Conservation (phyloP, 92 coral and sea anemone species). For the Nematostella vectensis region DNA sequence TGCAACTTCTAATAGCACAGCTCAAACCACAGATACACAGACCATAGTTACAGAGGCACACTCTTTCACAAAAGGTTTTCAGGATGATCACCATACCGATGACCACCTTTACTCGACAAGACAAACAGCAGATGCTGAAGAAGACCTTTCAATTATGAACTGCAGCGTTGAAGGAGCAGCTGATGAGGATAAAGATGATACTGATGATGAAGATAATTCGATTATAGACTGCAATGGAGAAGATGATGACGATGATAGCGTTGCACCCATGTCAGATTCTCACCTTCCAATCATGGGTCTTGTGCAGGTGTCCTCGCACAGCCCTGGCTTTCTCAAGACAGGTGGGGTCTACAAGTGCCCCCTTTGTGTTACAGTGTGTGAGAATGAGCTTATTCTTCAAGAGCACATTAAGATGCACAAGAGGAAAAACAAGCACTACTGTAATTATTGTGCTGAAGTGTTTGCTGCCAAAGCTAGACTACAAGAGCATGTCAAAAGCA, state of each 20-base stretch:
- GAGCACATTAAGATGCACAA: background rate
- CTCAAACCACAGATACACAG: background rate
- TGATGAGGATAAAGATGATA: too few relatives aligned
- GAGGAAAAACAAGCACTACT: background rate
- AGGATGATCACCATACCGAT: background rate
- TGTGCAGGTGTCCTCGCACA: background rate
- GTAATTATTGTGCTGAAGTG: background rate
- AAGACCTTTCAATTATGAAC: background rate
- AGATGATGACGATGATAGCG: background rate
- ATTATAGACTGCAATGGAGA: background rate
- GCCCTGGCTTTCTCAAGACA: background rate
- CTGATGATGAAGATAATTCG: background rate
- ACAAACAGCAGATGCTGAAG: too few relatives aligned
- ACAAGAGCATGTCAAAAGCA: background rate
- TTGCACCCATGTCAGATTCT: background rate
- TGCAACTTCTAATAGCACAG: background rate
- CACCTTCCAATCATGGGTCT: background rate
- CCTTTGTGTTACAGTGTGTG: slow-evolving; percentile 5
- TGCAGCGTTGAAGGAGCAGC: background rate
- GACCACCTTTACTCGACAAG: background rate
- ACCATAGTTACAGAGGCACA: background rate
- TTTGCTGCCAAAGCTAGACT: background rate
- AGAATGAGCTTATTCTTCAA: background rate
- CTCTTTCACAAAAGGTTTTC: background rate
- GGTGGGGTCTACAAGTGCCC: slow-evolving; percentile 6